Evolutionary conservation across 1,140 invertebrate genomes (phyloP), one percentile per base, ranked within the genome.

Genomic region (Lucilia cuprina): DNA sequence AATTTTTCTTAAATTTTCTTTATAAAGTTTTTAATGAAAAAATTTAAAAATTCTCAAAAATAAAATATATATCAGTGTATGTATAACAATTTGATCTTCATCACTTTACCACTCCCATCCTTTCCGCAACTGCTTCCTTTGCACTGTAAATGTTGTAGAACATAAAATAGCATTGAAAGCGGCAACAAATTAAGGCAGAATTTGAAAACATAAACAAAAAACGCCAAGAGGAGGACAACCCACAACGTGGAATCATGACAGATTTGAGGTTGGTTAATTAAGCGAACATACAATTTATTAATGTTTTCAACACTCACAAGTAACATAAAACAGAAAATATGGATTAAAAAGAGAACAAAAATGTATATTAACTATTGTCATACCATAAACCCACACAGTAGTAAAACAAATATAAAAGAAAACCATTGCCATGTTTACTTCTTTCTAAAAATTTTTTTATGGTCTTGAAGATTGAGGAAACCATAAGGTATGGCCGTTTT

Each of bases 231-330:
- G 25, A 70, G 65, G 21, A 70, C 65, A 70, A 70, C 9, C 65
- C 65, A 12, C 65, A 70, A 70, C n/a, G 65, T 70, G 65, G 21
- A 70, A 70, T 70, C 65, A 70, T 70, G 65, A 70, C 65, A 70
- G 65, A 70, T 70, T 70, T 70, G 65, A 70, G 65, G 65, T 21
- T 70, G 65, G 65, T 70, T 70, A 70, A 70, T 70, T 70, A 70
- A 70, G 65, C 65, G 65, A 70, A 70, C 10, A 70, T 25, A 70
- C 17, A 70, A 70, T 70, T 70, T 70, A 70, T 70, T 70, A 70
- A 25, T 70, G 21, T 70, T 70, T 70, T 70, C 65, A 70, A 70
- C 65, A 70, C 65, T 21, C n/a, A 21, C 65, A 21, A 9, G n/a
- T 9, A 17, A 70, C 5, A 70, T 12, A 70, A 70, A 70, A 70